Base-by-base conservation (phyloP, 2,113 vertebrate species). In the Myodes glareolus region DNA sequence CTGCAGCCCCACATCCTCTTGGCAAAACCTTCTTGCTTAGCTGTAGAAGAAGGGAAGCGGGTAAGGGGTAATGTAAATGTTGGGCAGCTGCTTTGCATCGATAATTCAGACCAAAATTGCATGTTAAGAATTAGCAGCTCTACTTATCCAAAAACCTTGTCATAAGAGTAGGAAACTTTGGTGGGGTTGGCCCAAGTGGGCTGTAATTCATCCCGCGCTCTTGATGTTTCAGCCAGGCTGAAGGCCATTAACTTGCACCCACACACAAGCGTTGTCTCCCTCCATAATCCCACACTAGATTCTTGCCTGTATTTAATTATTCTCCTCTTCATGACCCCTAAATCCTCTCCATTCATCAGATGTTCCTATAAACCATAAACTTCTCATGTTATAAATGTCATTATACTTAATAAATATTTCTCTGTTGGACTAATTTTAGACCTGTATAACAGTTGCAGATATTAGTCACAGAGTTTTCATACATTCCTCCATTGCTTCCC, bases 121-220 rank as follows among this genome's bases (percentile, higher is more conserved):
- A 94, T 86, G 92, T 93, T 86, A 91, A 68, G 50, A 97, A 93
- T 91, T 86, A 93, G 68, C 65, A 95, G 77, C 50, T 93, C 42
- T 76, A 8, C 25, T 81, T 73, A 96, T 96, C 58, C n/a, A 88
- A 92, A 92, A 89, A 27, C 42, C 21, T 92, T 86, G 67, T 82
- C 61, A 63, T 45, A 45, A 93, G 27, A 90, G 33, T 36, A 78
- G 31, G 50, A 61, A 87, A 21, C 39, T 42, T 73, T 36, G 23
- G 55, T 67, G 9, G 5, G 19, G 17, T 77, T 36, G 80, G 80
- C 29, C 50, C 96, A 92, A 7, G 10, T 45, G 52, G 45, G 25
- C 75, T 42, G 36, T 21, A 31, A 61, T 36, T 47, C 12, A 39
- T 72, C 91, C 61, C 61, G 29, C 68, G 67, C 17, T 90, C 80